Evolutionary conservation across 2,113 vertebrate genomes (phyloP).

Genomic region (Chaetura pelagica): DNA sequence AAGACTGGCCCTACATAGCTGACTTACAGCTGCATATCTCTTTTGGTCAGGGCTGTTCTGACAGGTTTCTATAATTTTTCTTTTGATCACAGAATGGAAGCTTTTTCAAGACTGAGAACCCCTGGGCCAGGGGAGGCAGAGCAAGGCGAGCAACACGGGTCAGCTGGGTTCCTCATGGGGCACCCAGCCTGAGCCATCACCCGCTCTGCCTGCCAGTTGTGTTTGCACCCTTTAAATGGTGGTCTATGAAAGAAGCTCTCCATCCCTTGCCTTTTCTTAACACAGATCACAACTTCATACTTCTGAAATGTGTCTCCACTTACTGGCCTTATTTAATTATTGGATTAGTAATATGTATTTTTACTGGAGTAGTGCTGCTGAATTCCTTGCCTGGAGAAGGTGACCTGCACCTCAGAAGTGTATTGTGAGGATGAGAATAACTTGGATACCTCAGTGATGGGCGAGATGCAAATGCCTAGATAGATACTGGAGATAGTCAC

Average conservation of each 20-base stretch:
- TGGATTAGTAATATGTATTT: rapidly evolving
- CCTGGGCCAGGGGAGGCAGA: background rate
- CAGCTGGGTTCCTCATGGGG: rapidly evolving
- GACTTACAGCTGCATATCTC: rapidly evolving
- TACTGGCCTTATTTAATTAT: too few species aligned
- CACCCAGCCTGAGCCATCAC: background rate
- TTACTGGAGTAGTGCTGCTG: background rate
- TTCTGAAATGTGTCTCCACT: rapidly evolving
- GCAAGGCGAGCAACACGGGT: background rate
- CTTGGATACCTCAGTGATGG: conserved; percentile 47
- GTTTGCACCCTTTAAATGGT: background rate
- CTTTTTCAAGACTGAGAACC: background rate
- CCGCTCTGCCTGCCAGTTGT: background rate
- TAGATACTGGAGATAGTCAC: conserved; percentile 21
- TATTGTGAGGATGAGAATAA: background rate
- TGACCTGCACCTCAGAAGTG: background rate
- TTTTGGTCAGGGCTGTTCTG: background rate
- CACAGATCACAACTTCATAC: background rate
- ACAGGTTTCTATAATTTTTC: background rate
- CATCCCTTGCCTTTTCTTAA: background rate
- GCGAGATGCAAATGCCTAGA: background rate
- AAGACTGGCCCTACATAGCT: background rate
- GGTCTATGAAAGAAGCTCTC: background rate
- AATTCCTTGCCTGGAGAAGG: background rate
- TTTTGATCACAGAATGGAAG: background rate